Evolutionary conservation across 2,888 invertebrate species (phyloP).

Genomic region (Serripes groenlandicus): DNA sequence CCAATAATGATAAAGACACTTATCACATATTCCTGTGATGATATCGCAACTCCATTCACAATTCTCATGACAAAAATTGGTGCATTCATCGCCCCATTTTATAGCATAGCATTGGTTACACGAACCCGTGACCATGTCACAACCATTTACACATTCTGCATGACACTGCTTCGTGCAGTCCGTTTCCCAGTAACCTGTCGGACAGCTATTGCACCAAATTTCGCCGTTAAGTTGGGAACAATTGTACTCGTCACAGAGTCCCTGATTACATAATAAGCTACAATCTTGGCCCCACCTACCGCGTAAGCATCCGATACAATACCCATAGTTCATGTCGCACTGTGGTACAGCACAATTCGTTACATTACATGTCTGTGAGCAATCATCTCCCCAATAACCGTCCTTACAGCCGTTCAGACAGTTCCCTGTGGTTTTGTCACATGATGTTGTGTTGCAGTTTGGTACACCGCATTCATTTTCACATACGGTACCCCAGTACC

Average conservation of each 20-base stretch:
- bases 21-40: slow-evolving; percentile 19
- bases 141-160: neutral
- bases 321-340: slow-evolving; percentile 25
- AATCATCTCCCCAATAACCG: slow-evolving; percentile 3
- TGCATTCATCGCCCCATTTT: slow-evolving; percentile 14
- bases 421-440: slow-evolving; percentile 11
- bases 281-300: slow-evolving; percentile 21
- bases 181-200: slow-evolving; percentile 27
- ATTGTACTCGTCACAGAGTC: neutral
- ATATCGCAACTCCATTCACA: slow-evolving; percentile 35
- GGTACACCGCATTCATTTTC: slow-evolving; percentile 2
- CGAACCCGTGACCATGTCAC: slow-evolving; percentile 23
- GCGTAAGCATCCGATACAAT: slow-evolving; percentile 23
- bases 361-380: slow-evolving; percentile 21
- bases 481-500: slow-evolving; percentile 7
- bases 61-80: neutral
- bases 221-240: neutral
- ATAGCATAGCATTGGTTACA: slow-evolving; percentile 33
- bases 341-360: slow-evolving; percentile 13
- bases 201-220: slow-evolving; percentile 25
- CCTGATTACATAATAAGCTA: neutral
- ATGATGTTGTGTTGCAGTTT: slow-evolving; percentile 10
- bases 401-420: slow-evolving; percentile 14
- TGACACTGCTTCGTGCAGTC: slow-evolving; percentile 6
- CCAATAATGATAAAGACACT: slow-evolving; percentile 28